phyloP scores from a whole-genome alignment of 2,888 invertebrate species.

The Linnaemya tessellans region DNA sequence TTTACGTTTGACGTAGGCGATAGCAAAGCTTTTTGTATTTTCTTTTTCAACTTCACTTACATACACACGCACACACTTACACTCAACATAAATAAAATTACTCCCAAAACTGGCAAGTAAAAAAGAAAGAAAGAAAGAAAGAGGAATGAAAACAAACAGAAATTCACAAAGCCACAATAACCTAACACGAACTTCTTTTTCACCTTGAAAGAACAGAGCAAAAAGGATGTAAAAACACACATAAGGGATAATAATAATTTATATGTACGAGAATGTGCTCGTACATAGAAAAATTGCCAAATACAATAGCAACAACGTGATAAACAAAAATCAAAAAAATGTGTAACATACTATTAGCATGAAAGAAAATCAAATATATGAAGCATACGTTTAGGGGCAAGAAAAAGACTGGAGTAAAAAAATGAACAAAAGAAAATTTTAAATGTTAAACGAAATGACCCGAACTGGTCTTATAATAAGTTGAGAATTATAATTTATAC shows the following conservation, averaged over 20 bases:
- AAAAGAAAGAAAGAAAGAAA: neutral
- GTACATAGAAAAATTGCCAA: slow-evolving; percentile 12
- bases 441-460: neutral
- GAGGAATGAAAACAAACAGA: slow-evolving; percentile 12
- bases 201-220: slow-evolving; percentile 68
- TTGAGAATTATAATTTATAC: neutral
- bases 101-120: slow-evolving; percentile 53
- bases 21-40: slow-evolving; percentile 56
- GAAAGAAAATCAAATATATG: neutral
- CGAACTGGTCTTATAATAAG: neutral
- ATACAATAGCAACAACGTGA: slow-evolving; percentile 9
- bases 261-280: slow-evolving; percentile 5
- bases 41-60: slow-evolving; percentile 22
- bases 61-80: neutral
- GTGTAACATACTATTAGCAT: slow-evolving; percentile 33
- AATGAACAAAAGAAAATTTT: neutral
- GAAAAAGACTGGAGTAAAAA: neutral
- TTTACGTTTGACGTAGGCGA: slow-evolving; percentile 71
- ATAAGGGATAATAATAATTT: neutral
- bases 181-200: slow-evolving; percentile 64
- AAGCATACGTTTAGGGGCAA: slow-evolving; percentile 12
- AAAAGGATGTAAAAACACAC: slow-evolving; percentile 21
- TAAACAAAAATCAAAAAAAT: slow-evolving; percentile 8
- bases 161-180: slow-evolving; percentile 17
- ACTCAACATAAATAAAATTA: slow-evolving; percentile 22